Conservation (phyloP, 2,888 invertebrate genomes). For the Xiphydria camelus region DNA sequence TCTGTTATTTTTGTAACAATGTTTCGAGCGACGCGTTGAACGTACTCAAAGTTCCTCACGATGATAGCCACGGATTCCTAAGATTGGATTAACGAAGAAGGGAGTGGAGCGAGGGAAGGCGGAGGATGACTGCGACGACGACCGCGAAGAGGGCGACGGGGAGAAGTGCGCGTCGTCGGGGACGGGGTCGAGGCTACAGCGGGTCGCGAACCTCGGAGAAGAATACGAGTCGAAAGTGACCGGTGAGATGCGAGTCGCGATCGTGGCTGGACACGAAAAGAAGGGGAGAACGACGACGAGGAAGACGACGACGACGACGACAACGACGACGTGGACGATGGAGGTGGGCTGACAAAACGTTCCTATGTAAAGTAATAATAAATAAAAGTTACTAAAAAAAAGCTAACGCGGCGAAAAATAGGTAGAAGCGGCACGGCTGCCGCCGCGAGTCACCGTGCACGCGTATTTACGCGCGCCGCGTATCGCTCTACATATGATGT, state of each 20-base stretch:
- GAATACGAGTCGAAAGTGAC: too few species aligned
- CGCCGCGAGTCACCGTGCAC: slow-evolving; percentile 34
- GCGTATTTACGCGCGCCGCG: too few species aligned
- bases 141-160: background rate
- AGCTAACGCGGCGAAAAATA: slow-evolving; percentile 20
- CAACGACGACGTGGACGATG: background rate
- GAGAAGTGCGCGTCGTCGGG: too few species aligned
- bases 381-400: slow-evolving; percentile 39
- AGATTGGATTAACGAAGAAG: slow-evolving; percentile 1
- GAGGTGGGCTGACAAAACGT: slow-evolving; percentile 49
- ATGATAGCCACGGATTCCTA: slow-evolving; percentile 5
- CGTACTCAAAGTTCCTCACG: slow-evolving; percentile 32
- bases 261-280: too few species aligned
- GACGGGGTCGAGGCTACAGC: too few species aligned
- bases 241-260: too few species aligned
- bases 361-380: slow-evolving; percentile 57
- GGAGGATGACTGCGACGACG: background rate
- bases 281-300: background rate
- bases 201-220: too few species aligned
- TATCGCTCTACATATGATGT: too few species aligned
- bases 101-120: background rate
- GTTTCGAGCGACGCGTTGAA: slow-evolving; percentile 21
- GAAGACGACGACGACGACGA: background rate
- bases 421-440: slow-evolving; percentile 19
- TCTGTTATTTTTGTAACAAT: slow-evolving; percentile 47